These are phyloP conservation scores for Caenorhabditis elegans DNA, from an alignment of 1,140 invertebrate species.

Conservation along the genomic window DNA sequence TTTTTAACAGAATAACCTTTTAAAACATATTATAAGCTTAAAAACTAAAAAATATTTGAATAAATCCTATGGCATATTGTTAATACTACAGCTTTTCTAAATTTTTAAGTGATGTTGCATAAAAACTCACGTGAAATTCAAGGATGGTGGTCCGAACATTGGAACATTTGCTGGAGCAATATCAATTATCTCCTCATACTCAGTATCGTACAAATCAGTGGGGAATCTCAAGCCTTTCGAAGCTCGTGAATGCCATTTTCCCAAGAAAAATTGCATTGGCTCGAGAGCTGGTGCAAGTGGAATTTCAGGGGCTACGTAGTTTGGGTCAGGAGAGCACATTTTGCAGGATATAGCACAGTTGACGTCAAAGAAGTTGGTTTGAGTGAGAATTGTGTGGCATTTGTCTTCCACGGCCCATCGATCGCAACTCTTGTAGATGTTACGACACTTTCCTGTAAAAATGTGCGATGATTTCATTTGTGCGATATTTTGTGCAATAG, in stretches of 20 bases:
- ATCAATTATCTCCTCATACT: slow-evolving; percentile 66
- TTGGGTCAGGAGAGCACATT: slow-evolving; percentile 59
- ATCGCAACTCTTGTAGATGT: slow-evolving; percentile 66
- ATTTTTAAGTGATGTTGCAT: neutral
- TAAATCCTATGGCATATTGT: no score
- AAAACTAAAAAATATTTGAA: no score
- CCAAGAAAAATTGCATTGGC: slow-evolving; percentile 65
- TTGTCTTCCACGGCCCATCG: slow-evolving; percentile 66
- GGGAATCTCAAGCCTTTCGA: slow-evolving; percentile 55
- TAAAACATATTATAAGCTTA: no score
- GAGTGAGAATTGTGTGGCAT: slow-evolving; percentile 62
- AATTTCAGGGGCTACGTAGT: slow-evolving; percentile 61
- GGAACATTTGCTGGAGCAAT: slow-evolving; percentile 63
- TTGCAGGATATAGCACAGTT: slow-evolving; percentile 65
- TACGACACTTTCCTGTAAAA: slow-evolving; percentile 60
- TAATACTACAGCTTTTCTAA: no score
- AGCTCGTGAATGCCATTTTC: slow-evolving; percentile 63
- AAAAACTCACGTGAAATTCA: slow-evolving; percentile 61
- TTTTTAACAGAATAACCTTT: no score
- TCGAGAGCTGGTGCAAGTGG: slow-evolving; percentile 63
- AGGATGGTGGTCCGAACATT: slow-evolving; percentile 66
- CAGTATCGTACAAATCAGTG: slow-evolving; percentile 59
- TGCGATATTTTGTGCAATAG: no score
- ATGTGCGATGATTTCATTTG: no score
- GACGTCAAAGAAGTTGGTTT: slow-evolving; percentile 66